These are phyloP conservation scores for Festucalex cinctus DNA, from an alignment of 2,113 vertebrate genomes.

Conservation along the genomic window DNA sequence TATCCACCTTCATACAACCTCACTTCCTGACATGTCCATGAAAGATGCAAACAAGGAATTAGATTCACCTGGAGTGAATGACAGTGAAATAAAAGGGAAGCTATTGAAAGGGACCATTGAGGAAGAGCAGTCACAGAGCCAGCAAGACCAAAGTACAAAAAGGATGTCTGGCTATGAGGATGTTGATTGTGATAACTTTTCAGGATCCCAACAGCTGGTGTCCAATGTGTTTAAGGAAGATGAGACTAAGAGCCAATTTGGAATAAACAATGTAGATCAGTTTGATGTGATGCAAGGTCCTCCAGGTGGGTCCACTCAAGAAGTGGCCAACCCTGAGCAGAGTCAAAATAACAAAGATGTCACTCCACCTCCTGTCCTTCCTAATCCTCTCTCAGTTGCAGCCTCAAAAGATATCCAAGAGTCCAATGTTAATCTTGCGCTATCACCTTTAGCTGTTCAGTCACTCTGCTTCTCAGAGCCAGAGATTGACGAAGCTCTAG, in stretches of 20 bases:
- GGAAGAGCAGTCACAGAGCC: slow-evolving; percentile 3
- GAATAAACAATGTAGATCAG: slow-evolving; percentile 10
- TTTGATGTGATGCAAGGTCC: slow-evolving; percentile 5
- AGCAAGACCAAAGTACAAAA: slow-evolving; percentile 3
- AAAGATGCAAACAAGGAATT: slow-evolving; percentile 12
- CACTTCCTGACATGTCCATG: neutral
- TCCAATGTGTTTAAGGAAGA: neutral
- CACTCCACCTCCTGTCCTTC: neutral
- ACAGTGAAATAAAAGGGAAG: neutral
- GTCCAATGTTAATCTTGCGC: neutral
- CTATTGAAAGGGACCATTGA: neutral
- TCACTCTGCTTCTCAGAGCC: slow-evolving; percentile 8
- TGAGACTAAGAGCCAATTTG: neutral
- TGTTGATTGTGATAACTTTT: slow-evolving; percentile 9
- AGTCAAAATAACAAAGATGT: neutral
- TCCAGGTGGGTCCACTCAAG: neutral
- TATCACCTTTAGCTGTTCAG: neutral
- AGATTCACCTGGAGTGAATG: neutral
- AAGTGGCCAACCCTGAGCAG: slow-evolving; percentile 13
- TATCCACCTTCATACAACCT: slow-evolving; percentile 39
- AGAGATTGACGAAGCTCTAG: slow-evolving; percentile 6
- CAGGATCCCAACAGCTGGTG: slow-evolving; percentile 9
- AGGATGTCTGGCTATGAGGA: slow-evolving; percentile 5
- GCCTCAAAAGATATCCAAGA: neutral
- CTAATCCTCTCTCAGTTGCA: slow-evolving; percentile 1